Percentiles rank a stretch among this genome's conserved stretches.
Conservation (phyloP, 1,140 invertebrate species). For the Anagrus nilaparvatae region DNA sequence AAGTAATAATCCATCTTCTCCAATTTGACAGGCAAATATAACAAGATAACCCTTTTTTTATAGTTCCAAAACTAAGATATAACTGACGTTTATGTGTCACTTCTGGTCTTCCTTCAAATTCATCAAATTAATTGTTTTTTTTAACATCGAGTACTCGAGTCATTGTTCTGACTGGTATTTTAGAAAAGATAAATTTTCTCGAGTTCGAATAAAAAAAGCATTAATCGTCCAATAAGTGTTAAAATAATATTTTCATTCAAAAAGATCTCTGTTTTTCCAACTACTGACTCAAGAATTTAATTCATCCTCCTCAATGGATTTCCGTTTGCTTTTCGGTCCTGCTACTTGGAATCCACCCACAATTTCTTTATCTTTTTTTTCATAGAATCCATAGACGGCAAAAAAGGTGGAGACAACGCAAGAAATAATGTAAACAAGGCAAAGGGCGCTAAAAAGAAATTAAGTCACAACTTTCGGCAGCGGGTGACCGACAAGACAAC, state of each 20-base stretch:
- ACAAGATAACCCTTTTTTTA: background rate
- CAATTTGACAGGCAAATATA: background rate
- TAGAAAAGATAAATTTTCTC: background rate
- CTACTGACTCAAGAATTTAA: background rate
- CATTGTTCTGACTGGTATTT: background rate
- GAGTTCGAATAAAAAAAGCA: background rate
- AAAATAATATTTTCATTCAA: background rate
- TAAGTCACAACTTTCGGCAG: constrained; percentile 32
- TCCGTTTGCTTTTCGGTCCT: constrained; percentile 8
- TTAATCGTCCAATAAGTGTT: background rate
- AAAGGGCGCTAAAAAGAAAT: constrained; percentile 20
- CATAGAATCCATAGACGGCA: background rate
- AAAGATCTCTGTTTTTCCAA: background rate
- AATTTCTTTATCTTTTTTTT: background rate
- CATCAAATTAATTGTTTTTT: constrained; percentile 4
- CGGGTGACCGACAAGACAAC: constrained; percentile 26
- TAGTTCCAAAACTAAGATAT: too few relatives aligned
- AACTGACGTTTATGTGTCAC: constrained; percentile 7
- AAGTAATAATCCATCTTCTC: constrained; percentile 11
- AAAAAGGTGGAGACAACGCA: background rate
- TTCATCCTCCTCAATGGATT: constrained; percentile 13
- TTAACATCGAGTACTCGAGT: background rate
- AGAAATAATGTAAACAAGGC: constrained; percentile 14
- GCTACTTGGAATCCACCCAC: background rate
- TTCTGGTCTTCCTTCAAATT: constrained; percentile 12